Base-by-base conservation (phyloP, 2,797 vertebrate genomes). In the Crypturellus tataupa region DNA sequence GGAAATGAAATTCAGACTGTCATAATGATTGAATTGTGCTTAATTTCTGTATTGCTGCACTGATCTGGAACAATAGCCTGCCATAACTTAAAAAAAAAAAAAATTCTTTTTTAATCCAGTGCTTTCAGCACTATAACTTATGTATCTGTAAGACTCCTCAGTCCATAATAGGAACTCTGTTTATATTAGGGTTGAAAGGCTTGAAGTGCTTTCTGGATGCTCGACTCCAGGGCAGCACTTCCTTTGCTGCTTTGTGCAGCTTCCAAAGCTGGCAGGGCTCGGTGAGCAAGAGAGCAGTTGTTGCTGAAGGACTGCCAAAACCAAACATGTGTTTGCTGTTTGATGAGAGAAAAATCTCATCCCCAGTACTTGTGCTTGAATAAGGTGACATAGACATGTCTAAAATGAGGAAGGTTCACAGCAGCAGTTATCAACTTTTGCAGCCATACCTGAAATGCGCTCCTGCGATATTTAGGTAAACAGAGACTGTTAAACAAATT, bases 211-310 rank as follows among this genome's bases (percentile, higher is more conserved):
- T 55, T 75, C 7, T 82, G 29, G 39, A 68, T 37, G 25, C 77
- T 10, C 31, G 39, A 18, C 33, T n/a, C 2, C 4, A 35, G n/a
- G 40, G n/a, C 18, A 62, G 25, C 53, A 8, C 1, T 5, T 31
- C 19, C 51, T 29, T 33, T 6, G 17, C 42, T 40, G 12, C 3
- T 2, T 23, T 1, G 2, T 20, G 19, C 0, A 0, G 46, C 7
- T 64, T 73, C 11, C 10, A 27, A 64, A 31, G 56, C 8, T 1
- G 18, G 29, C 20, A 35, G 10, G n/a, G 65, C 10, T 53, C 35
- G 39, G 12, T 1, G 4, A 69, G 51, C 3, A 1, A 79, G 42
- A 33, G 16, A 58, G 35, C 24, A 16, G 31, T 12, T 33, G 42
- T 9, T 46, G 25, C n/a, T 47, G 24, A 55, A 35, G 14, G 4